phyloP scores from a whole-genome alignment of 1,140 invertebrate species.

The Papilio aristodemus region DNA sequence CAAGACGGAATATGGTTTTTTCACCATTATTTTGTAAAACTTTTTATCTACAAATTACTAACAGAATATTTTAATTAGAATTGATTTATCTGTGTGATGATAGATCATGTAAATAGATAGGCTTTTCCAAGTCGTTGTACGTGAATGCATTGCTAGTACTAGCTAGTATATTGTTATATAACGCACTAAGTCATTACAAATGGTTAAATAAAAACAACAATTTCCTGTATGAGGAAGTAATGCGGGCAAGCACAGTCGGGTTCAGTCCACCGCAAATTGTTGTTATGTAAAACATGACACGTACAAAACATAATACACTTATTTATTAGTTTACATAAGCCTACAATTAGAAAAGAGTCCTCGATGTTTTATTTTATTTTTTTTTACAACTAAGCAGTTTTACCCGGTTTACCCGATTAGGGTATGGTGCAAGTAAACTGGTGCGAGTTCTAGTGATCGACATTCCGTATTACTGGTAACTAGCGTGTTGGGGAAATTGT shows the following conservation, averaged over 20 bases:
- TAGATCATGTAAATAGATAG: no score
- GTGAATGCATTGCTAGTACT: background rate
- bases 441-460: background rate
- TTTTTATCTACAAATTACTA: no score
- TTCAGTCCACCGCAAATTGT: background rate
- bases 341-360: background rate
- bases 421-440: background rate
- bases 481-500: slow-evolving; percentile 13
- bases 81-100: no score
- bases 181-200: background rate
- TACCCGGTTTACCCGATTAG: background rate
- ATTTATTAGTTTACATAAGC: slow-evolving; percentile 30
- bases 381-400: background rate
- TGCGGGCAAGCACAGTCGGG: slow-evolving; percentile 22
- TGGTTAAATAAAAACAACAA: slow-evolving; percentile 14
- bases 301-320: background rate
- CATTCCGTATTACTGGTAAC: slow-evolving; percentile 8
- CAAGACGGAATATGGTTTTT: no score
- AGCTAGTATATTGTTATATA: background rate
- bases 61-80: no score
- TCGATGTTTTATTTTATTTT: background rate
- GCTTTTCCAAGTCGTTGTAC: background rate
- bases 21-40: no score
- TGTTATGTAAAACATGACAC: slow-evolving; percentile 31
- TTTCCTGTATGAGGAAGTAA: slow-evolving; percentile 32